Base-by-base conservation (phyloP, 2,113 vertebrate species). In the Oryzias javanicus region DNA sequence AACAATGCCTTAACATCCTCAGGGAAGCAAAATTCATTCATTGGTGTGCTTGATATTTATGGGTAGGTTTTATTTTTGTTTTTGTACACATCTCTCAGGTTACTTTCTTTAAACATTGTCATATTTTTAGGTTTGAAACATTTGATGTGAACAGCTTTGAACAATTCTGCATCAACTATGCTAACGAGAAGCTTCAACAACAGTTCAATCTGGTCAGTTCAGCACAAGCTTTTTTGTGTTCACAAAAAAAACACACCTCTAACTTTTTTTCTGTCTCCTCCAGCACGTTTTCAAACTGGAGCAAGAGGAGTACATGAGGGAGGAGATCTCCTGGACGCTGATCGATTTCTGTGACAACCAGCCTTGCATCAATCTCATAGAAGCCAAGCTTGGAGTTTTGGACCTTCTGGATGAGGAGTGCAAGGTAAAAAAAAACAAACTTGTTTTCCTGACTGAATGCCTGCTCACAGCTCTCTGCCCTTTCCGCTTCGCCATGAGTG, bases 111-210 rank as follows among this genome's bases (percentile, higher is more conserved):
- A 79, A 52, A 47, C 6, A 35, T 89, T 57, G 1, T 19, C 78
- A 35, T 72, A 88, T 47, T 74, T 55, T 69, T 46, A 98, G 97
- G 72, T 99, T 99, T 90, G 97, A 99, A 89, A 98, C 96, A 3
- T 99, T 99, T 60, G 94, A 99, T 49, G 84, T 95, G 68, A 99
- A 99, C 92, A 99, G 97, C 88, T 99, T 99, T 90, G 97, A 99
- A 81, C 97, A 99, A 77, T 99, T 98, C 88, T 99, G 97, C 85
- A 99, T 99, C 80, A 99, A 99, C 83, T 99, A 98, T 63, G 97
- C 97, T 86, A 99, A 99, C 14, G 97, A 99, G 81, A 98, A 98
- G 59, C 94, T 99, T 63, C 97, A 99, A 79, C 97, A 99, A 54
- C 97, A 99, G 83, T 99, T 98, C 88, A 99, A 99, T 85, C 91